Evolutionary conservation across 2,888 invertebrate species (phyloP).

Genomic region (Caenorhabditis sp.): DNA sequence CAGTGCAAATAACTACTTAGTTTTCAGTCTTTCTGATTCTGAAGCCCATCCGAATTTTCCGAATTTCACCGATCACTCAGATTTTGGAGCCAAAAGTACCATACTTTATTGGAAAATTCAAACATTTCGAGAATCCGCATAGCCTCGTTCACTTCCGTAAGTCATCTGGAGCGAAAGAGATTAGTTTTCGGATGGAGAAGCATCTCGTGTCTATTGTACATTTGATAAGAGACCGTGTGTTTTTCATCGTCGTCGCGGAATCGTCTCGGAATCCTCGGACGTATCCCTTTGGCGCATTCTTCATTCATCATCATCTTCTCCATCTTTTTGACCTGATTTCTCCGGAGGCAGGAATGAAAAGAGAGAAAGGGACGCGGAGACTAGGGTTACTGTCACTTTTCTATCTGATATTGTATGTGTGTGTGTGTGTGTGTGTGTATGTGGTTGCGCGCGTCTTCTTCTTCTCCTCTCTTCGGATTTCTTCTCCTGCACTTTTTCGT

Average conservation of each 20-base stretch:
- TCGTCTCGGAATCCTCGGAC: not conserved
- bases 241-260: not conserved
- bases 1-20: too few species aligned
- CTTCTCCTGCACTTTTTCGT: constrained; percentile 22
- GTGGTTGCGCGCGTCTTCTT: not conserved
- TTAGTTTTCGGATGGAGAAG: not conserved
- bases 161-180: too few species aligned
- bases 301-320: constrained; percentile 49
- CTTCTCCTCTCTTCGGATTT: constrained; percentile 23
- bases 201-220: not conserved
- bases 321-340: constrained; percentile 55
- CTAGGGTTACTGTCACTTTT: constrained; percentile 48
- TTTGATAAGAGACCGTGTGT: constrained; percentile 46
- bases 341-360: constrained; percentile 24
- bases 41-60: too few species aligned
- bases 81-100: too few species aligned
- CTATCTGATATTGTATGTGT: constrained; percentile 48
- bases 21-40: too few species aligned
- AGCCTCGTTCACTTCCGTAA: too few species aligned
- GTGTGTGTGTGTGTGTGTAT: too few species aligned
- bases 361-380: constrained; percentile 3
- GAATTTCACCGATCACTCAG: too few species aligned
- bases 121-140: too few species aligned
- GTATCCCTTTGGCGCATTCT: constrained; percentile 24
- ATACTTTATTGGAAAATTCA: too few species aligned